A percentile compares a stretch with the other conserved stretches of the same genome.
These are phyloP conservation scores for Chascanopsetta lugubris DNA, from an alignment of 2,113 vertebrate species.

Conservation along the genomic window DNA sequence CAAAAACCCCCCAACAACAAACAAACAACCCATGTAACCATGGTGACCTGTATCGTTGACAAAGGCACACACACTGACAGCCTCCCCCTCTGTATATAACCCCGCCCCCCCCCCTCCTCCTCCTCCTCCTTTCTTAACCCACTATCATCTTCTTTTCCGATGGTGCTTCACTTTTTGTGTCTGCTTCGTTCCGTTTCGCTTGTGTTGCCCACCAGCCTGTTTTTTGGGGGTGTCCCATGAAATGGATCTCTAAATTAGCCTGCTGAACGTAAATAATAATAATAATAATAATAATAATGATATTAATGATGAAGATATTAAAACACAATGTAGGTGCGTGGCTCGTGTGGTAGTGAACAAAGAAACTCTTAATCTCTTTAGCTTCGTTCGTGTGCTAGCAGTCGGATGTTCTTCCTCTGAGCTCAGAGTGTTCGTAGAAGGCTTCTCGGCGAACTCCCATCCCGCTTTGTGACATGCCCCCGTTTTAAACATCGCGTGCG, in stretches of 20 bases:
- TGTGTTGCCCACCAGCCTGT: slow-evolving; percentile 46
- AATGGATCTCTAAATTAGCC: slow-evolving; percentile 57
- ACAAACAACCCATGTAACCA: slow-evolving; percentile 34
- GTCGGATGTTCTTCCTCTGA: slow-evolving; percentile 41
- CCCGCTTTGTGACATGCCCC: slow-evolving; percentile 48
- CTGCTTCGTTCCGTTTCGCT: slow-evolving; percentile 61
- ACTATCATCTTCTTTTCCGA: slow-evolving; percentile 55
- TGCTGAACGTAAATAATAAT: slow-evolving; percentile 56
- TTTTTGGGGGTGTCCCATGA: slow-evolving; percentile 46
- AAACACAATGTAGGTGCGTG: slow-evolving; percentile 57
- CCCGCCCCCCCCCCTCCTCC: background rate
- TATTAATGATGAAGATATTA: slow-evolving; percentile 42
- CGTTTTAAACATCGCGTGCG: slow-evolving; percentile 23
- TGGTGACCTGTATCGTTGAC: slow-evolving; percentile 59
- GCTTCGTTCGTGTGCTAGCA: slow-evolving; percentile 60
- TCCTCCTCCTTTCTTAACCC: slow-evolving; percentile 17
- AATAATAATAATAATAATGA: no score
- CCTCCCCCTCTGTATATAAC: slow-evolving; percentile 61
- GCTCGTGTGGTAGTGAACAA: slow-evolving; percentile 66
- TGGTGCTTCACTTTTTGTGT: slow-evolving; percentile 51
- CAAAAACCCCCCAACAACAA: no score
- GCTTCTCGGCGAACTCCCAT: slow-evolving; percentile 49
- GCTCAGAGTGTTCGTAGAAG: slow-evolving; percentile 32
- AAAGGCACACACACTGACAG: slow-evolving; percentile 62
- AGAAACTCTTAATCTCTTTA: slow-evolving; percentile 54